Conservation (phyloP, 2,888 invertebrate genomes). For the Scaptomyza tumidula region DNA sequence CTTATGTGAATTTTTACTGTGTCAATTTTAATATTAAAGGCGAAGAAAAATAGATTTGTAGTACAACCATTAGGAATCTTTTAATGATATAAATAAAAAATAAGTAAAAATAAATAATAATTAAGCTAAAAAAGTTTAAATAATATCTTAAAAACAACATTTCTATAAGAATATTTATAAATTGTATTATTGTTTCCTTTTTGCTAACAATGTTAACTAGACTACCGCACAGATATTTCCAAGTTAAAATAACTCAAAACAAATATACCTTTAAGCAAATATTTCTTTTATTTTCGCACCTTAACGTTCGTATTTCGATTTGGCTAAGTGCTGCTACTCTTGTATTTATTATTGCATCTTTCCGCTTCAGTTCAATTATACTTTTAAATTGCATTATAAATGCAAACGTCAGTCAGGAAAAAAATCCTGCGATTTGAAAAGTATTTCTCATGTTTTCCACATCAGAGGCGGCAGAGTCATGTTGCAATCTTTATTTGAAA, state of each 20-base stretch:
- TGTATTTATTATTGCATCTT: slow-evolving; percentile 7
- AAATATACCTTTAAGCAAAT: not conserved
- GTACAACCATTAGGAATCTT: no score
- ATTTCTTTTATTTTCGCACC: not conserved
- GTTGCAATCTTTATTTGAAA: slow-evolving; percentile 38
- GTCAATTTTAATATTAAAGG: no score
- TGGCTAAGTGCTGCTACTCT: not conserved
- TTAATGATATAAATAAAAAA: no score
- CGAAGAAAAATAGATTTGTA: no score
- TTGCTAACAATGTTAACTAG: no score
- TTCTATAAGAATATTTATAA: no score
- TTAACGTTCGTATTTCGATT: slow-evolving; percentile 3
- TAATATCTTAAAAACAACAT: no score
- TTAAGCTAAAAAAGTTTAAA: no score
- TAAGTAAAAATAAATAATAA: no score
- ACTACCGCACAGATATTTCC: no score
- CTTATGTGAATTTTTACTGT: no score
- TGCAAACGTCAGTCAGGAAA: slow-evolving; percentile 17
- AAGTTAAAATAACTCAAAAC: not conserved
- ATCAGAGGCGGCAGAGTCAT: slow-evolving; percentile 9
- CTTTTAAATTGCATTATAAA: slow-evolving; percentile 23
- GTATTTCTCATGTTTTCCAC: slow-evolving; percentile 25
- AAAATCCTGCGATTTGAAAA: slow-evolving; percentile 16
- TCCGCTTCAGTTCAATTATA: slow-evolving; percentile 36
- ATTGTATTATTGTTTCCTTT: no score